Base-by-base conservation (phyloP, 1,140 invertebrate species). In the Elymnias hypermnestra region DNA sequence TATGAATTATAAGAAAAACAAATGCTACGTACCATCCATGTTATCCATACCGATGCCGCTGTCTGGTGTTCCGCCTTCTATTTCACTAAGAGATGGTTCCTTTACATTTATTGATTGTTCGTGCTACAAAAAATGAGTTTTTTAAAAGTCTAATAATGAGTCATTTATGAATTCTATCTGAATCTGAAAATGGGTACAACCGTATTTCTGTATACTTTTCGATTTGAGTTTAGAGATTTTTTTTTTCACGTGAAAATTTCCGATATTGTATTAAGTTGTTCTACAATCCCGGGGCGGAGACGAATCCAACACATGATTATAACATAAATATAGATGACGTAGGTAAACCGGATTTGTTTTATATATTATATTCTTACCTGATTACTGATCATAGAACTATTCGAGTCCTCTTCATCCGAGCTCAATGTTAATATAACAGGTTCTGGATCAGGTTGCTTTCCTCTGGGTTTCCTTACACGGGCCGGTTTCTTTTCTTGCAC, bases 391-490 rank as follows among this genome's bases (percentile, higher is more conserved):
- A 77, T 63, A 23, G 82, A 84, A 63, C 79, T 84, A 59, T 87
- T 87, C 3, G 83, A 82, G 48, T 89, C 87, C 56, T 89, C 90
- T 57, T 91, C 90, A 55, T 91, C 90, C 46, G 90, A 91, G 71
- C 90, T 91, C 38, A 91, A 70, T 21, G 89, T 89, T 36, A 91
- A 76, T 61, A 91, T 89, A 31, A 91, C 89, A 26, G 89, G 89
- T 68, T 91, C 90, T 7, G 82, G 85, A 51, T 91, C 89, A 2
- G 87, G 82, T 46, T 83, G 79, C 38, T 86, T 87, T 12, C 75
- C 83, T 49, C 68, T 57, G 0, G 74, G 73, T 47, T 84, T 84
- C 56, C 81, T 63, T 10, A 72, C 74, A 57, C 77, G 68, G 2
- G 70, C 15, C 28, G 69, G 63, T 29, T 84, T 82, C 46, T 83